Base-by-base conservation (phyloP, 2,888 invertebrate genomes). In the Tetragonisca angustula region DNA sequence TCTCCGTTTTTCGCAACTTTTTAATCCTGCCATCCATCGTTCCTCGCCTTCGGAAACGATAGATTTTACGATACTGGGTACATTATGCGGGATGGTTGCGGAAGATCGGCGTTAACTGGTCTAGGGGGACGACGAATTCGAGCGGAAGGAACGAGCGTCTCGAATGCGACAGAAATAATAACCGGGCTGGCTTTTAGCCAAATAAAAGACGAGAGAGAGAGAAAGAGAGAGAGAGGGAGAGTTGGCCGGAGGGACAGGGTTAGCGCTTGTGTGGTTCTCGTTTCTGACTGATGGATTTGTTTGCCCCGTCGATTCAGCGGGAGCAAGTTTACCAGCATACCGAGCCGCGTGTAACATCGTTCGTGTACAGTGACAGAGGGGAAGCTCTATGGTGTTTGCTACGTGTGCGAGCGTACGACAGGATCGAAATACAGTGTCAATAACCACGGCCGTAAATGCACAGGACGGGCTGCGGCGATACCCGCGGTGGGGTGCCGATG, bases 131-230 rank as follows among this genome's bases (percentile, higher is more conserved):
- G 15, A 9, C 27, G 56, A 49, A 19, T 50, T n/a, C 32, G 56
- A 56, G 79, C 56, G 62, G 43, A 24, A 32, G 19, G 11, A 24
- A n/a, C 43, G 65, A 89, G 88, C 87, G 91, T 90, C 90, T 85
- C 87, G 90, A 88, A 36, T 62, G n/a, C 50, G 76, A 68, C 54
- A 85, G 91, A 91, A 91, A 91, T 92, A 92, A 92, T 92, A 92
- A 92, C 86, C 89, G 79, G 76, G 77, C 81, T 92, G 91, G 92
- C 92, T 91, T 91, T 91, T 88, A 91, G 92, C 92, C 92, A 92
- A 90, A 92, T 89, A 90, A 75, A 81, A 85, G 83, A 79, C 76
- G 49, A 56, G 67, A 49, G 49, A 50, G 50, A 50, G 50, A 17
- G 50, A n/a, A 2, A 15, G 50, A 50, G 50, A 17, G 50, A 15